Evolutionary conservation across 92 coral and sea anemone genomes (phyloP), one percentile per base, ranked within the genome.

Genomic region (Pocillopora meandrina): DNA sequence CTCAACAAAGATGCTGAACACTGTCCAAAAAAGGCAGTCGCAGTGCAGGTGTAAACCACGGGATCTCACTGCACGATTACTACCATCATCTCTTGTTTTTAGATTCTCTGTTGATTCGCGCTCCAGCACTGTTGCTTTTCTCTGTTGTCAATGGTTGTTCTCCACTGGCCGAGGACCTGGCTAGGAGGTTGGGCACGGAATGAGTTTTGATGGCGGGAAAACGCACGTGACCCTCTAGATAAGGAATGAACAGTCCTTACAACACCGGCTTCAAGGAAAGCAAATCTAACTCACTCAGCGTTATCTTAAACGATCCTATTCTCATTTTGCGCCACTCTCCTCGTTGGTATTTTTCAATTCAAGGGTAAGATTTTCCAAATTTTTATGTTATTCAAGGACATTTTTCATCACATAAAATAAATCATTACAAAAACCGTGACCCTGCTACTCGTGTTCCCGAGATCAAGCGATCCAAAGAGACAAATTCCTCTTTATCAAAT

Each of bases 151-250:
- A 57, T 55, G 87, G 68, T 80, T 87, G 93, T 76, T 85, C 87
- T 71, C 84, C 92, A 61, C 86, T 88, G 69, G 77, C 91, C 84
- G 85, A 82, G 76, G 98, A 95, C 91, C 95, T 91, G 90, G 91
- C 95, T 95, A 92, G 91, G 85, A 97, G 95, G 98, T 97, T 95
- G 84, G 98, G 99, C 90, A 95, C 95, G 91, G 98, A 97, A 89
- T 97, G 90, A 93, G 99, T 97, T 92, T 97, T 97, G 91, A 94
- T 90, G 76, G 98, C 93, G 52, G 95, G 95, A 92, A 94, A 94
- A 74, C 88, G 93, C 81, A 94, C 83, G 66, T 81, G 89, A 80
- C 86, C 78, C 80, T 90, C 98, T 94, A 92, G 23, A 73, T 68
- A 77, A 75, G 89, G 59, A 80, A 77, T 80, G 82, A 62, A 76